Evolutionary conservation across 2,888 invertebrate species (phyloP).

Genomic region (Drosophila neonasuta): DNA sequence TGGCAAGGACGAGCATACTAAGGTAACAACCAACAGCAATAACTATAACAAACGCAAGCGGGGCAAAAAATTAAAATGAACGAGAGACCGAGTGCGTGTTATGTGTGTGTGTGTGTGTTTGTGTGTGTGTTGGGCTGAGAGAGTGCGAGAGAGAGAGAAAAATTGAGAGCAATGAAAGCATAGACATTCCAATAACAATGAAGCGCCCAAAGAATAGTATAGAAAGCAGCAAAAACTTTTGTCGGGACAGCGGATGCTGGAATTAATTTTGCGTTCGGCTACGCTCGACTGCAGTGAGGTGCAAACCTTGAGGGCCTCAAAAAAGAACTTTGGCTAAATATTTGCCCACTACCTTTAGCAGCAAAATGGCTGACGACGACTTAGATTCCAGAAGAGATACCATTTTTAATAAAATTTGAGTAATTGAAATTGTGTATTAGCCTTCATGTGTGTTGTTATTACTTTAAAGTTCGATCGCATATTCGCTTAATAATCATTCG

Average conservation of each 20-base stretch:
- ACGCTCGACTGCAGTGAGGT: slow-evolving; percentile 45
- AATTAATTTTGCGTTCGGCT: slow-evolving; percentile 71
- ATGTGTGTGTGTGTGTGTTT: not conserved
- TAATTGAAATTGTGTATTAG: too few species aligned
- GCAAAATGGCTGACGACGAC: slow-evolving; percentile 39
- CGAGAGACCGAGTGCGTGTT: not conserved
- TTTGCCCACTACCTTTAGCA: slow-evolving; percentile 56
- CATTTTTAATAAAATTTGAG: not conserved
- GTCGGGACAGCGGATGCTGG: slow-evolving; percentile 61
- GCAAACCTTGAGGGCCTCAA: not conserved
- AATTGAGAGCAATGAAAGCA: slow-evolving; percentile 12
- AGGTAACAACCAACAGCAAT: slow-evolving; percentile 62
- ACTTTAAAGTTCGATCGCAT: too few species aligned
- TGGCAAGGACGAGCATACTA: slow-evolving; percentile 44
- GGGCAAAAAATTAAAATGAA: slow-evolving; percentile 9
- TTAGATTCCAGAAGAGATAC: slow-evolving; percentile 31
- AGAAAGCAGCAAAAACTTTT: slow-evolving; percentile 55
- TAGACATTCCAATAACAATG: slow-evolving; percentile 70
- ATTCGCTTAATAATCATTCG: too few species aligned
- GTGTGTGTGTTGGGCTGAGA: not conserved
- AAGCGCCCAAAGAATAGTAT: slow-evolving; percentile 41
- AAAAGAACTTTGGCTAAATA: slow-evolving; percentile 63
- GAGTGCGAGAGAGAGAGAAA: not conserved
- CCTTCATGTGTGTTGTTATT: too few species aligned
- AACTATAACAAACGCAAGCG: slow-evolving; percentile 61